Base-by-base conservation (phyloP, 64 coral and sea anemone species). In the Montipora cactus region DNA sequence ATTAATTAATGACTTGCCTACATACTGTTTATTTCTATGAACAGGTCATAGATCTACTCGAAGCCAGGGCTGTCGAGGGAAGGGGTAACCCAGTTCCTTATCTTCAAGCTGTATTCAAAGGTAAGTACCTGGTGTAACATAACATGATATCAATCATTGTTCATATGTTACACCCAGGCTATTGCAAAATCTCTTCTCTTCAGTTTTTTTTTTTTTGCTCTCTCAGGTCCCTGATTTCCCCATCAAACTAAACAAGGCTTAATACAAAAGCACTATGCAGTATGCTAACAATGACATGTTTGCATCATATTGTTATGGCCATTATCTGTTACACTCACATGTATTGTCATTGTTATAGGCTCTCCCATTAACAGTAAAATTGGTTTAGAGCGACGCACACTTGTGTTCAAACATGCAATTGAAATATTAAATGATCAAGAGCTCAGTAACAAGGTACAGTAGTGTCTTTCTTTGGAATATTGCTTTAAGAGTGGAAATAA, bases 61-160 rank as follows among this genome's bases (percentile, higher is more conserved):
- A 97, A 47, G 59, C 74, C 15, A 75, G 89, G 71, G 92, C 89
- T 73, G 21, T 97, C 37, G 89, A 94, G 76, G 93, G 88, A 85
- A 94, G 84, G 67, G 93, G 83, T 44, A 88, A 97, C 47, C 59
- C 95, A 20, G 80, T 94, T 87, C 55, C 87, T 69, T 97, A 91
- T 94, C 59, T 97, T 28, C 87, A 87, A 94, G 89, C 92, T 44
- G 58, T 94, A 74, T 92, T 97, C 74, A 94, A 94, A 92, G 95
- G 95, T 87, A 25, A 89, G 49, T 64, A 64, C 9, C 11, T 64
- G 61, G 9, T 12, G 4, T 64, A 64, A 16, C 61, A 64, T 3
- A 2, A 14, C 8, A 14, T 15, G 4, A 64, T 16, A 4, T 4
- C 9, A 12, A 12, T 64, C 3, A 16, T 64, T 8, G 53, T 57